phyloP scores from a whole-genome alignment of 1,140 invertebrate genomes.

The Platyscapa corneri region DNA sequence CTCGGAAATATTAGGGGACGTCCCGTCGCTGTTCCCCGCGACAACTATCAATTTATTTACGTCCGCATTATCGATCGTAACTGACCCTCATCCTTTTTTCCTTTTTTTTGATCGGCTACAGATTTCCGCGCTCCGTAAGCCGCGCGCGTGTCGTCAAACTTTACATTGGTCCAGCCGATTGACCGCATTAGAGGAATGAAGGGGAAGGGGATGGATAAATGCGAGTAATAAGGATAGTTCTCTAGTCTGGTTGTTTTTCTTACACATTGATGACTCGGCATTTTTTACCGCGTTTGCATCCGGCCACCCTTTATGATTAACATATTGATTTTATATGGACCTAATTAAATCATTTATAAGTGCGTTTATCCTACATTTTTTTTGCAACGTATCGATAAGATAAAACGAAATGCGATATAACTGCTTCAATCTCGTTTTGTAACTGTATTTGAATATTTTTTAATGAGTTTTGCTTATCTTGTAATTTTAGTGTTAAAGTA shows the following conservation, averaged over 20 bases:
- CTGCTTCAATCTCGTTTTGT: too few relatives aligned
- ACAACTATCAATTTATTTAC: constrained; percentile 75
- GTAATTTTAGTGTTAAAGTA: too few relatives aligned
- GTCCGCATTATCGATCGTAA: constrained; percentile 62
- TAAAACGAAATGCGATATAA: too few relatives aligned
- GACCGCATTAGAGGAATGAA: constrained; percentile 9
- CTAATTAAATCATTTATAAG: not conserved
- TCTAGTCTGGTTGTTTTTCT: constrained; percentile 6
- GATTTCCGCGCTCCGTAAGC: not conserved
- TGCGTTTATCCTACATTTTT: too few relatives aligned
- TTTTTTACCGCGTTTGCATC: not conserved
- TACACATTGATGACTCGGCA: constrained; percentile 29
- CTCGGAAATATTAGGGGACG: constrained; percentile 76
- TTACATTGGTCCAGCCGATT: constrained; percentile 44
- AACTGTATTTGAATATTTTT: too few relatives aligned
- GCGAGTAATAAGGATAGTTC: constrained; percentile 22
- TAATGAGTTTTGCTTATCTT: too few relatives aligned
- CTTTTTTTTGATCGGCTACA: not conserved
- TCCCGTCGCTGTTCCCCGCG: constrained; percentile 65
- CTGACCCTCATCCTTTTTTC: constrained; percentile 56
- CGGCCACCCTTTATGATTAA: constrained; percentile 19
- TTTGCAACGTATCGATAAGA: too few relatives aligned
- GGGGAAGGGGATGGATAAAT: constrained; percentile 28
- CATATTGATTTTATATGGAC: constrained; percentile 4
- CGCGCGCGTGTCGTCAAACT: constrained; percentile 4